Percentiles rank a stretch among this genome's conserved stretches.
Evolutionary conservation across 2,888 invertebrate species (phyloP).

Genomic region (Capitulum mitella): DNA sequence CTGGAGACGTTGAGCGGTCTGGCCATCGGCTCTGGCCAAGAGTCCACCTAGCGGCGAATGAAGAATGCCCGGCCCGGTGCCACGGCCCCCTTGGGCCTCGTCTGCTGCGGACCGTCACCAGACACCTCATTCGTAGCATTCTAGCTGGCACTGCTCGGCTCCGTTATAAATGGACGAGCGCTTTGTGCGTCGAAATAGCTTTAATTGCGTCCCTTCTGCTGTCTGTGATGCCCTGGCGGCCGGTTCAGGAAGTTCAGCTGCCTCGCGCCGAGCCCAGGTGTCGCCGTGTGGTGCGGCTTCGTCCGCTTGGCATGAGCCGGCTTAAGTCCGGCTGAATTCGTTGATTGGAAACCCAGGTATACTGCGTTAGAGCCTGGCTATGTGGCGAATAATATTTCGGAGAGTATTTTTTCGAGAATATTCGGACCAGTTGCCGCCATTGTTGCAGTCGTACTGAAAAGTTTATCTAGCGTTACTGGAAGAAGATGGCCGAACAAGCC

Average conservation of each 20-base stretch:
- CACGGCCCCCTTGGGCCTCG: neutral
- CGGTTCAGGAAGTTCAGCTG: neutral
- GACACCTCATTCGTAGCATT: neutral
- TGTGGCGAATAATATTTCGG: too few species aligned
- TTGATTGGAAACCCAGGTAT: too few species aligned
- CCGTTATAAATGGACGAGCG: neutral
- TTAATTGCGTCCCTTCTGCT: neutral
- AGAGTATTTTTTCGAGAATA: neutral
- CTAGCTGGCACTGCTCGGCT: neutral
- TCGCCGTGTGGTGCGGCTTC: neutral
- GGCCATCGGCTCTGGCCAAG: too few species aligned
- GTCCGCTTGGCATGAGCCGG: too few species aligned
- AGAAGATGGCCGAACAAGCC: too few species aligned
- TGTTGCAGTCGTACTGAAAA: neutral
- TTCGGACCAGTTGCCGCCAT: neutral
- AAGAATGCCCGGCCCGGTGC: too few species aligned
- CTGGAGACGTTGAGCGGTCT: neutral
- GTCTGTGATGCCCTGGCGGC: neutral
- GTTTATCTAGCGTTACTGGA: neutral
- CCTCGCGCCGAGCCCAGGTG: neutral
- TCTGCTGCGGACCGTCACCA: neutral
- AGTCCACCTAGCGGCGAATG: conserved; percentile 5
- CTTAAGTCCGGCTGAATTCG: too few species aligned
- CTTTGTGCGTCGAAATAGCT: neutral
- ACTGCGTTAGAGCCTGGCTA: too few species aligned